phyloP scores from a whole-genome alignment of 2,888 invertebrate genomes.

The Campaea margaritaria region DNA sequence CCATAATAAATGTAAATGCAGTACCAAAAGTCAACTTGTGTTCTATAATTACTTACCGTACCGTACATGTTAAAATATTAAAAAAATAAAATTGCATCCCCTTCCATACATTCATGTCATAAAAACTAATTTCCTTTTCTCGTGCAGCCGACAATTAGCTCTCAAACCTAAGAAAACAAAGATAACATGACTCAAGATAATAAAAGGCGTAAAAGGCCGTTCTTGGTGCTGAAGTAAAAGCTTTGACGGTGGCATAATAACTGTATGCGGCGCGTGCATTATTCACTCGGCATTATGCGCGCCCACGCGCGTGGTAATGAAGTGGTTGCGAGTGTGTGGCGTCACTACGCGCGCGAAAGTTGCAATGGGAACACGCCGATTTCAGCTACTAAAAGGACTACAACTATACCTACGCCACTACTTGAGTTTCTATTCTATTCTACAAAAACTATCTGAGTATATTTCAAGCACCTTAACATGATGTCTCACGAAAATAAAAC shows the following conservation, averaged over 20 bases:
- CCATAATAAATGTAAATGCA: too few relatives aligned
- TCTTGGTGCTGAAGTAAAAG: constrained; percentile 17
- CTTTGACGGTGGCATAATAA: constrained; percentile 16
- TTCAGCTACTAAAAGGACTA: background rate
- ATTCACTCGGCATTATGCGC: constrained; percentile 48
- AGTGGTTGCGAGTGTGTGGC: constrained; percentile 38
- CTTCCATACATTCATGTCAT: constrained; percentile 19
- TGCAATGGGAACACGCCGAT: constrained; percentile 6
- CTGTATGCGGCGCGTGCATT: constrained; percentile 35
- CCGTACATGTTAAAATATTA: too few relatives aligned
- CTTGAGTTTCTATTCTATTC: too few relatives aligned
- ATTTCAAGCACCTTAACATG: too few relatives aligned
- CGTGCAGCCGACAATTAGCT: constrained; percentile 22
- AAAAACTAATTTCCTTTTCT: constrained; percentile 25
- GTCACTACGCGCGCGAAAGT: constrained; percentile 22
- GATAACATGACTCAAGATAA: constrained; percentile 17
- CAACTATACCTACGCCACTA: too few relatives aligned
- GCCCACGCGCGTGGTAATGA: constrained; percentile 45
- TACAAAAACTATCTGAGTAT: too few relatives aligned
- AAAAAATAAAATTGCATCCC: too few relatives aligned
- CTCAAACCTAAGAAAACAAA: constrained; percentile 15
- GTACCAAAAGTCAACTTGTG: too few relatives aligned
- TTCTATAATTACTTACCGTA: too few relatives aligned
- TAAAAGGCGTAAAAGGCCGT: constrained; percentile 15
- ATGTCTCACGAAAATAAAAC: too few relatives aligned